These are phyloP conservation scores for Diarsia rubi DNA, from an alignment of 2,888 invertebrate species.

Conservation along the genomic window DNA sequence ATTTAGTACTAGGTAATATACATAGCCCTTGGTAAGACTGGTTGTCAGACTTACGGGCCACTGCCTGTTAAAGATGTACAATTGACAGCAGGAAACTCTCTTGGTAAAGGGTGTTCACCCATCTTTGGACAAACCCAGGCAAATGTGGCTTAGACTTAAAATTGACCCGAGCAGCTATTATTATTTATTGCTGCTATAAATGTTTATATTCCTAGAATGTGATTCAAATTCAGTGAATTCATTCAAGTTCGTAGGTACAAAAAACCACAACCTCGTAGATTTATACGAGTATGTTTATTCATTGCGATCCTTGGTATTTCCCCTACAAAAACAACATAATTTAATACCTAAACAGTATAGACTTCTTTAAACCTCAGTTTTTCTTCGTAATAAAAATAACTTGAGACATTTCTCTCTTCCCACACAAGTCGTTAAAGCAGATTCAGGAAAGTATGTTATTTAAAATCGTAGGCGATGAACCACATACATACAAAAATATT, in stretches of 20 bases:
- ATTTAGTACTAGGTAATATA: too few relatives aligned
- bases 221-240: slow-evolving; percentile 43
- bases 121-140: not conserved
- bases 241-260: slow-evolving; percentile 33
- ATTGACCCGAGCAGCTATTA: not conserved
- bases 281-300: slow-evolving; percentile 37
- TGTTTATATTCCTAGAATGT: slow-evolving; percentile 16
- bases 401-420: slow-evolving; percentile 14
- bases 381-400: slow-evolving; percentile 10
- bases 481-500: slow-evolving; percentile 33
- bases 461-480: slow-evolving; percentile 36
- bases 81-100: not conserved
- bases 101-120: not conserved
- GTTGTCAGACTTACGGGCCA: too few relatives aligned
- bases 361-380: not conserved
- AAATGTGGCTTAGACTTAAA: not conserved
- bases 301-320: slow-evolving; percentile 26
- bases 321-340: not conserved
- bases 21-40: too few relatives aligned
- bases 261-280: slow-evolving; percentile 40
- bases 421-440: slow-evolving; percentile 22
- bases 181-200: slow-evolving; percentile 14
- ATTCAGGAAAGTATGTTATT: slow-evolving; percentile 25
- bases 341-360: slow-evolving; percentile 15
- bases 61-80: too few relatives aligned